Evolutionary conservation across 2,113 vertebrate species (phyloP).

Genomic region (Phrynocephalus versicolor): DNA sequence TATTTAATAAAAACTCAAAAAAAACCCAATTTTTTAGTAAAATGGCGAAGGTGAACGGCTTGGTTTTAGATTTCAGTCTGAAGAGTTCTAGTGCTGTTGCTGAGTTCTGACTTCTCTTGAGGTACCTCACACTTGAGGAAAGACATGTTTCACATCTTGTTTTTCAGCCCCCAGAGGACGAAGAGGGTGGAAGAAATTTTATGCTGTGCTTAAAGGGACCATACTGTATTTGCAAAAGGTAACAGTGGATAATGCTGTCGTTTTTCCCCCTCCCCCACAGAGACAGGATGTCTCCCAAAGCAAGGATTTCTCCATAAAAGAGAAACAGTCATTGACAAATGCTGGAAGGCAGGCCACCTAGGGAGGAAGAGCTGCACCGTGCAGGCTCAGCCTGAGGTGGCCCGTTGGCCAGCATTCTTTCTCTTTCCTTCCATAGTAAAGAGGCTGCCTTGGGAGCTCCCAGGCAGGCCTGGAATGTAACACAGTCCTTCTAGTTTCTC

Average conservation of each 20-base stretch:
- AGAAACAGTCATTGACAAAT: background rate
- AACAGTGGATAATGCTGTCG: constrained; percentile 40
- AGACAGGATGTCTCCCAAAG: background rate
- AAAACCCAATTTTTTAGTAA: too few relatives aligned
- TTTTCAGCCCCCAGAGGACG: constrained; percentile 90
- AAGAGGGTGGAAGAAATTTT: constrained; percentile 98
- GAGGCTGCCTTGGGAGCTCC: too few relatives aligned
- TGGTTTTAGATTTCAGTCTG: background rate
- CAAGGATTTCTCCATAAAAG: constrained; percentile 4
- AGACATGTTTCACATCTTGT: constrained; percentile 26
- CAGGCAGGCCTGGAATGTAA: too few relatives aligned
- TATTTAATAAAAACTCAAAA: too few relatives aligned
- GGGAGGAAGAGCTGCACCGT: background rate
- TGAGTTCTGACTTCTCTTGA: background rate
- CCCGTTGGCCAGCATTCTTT: background rate
- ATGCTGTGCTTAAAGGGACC: constrained; percentile 95
- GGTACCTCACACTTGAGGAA: constrained; percentile 10
- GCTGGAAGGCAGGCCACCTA: background rate
- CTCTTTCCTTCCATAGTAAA: background rate
- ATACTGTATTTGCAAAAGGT: constrained; percentile 97
- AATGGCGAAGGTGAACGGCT: background rate
- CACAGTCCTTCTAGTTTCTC: background rate
- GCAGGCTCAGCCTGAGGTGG: background rate
- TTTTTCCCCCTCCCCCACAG: too few relatives aligned
- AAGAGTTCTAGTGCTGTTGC: background rate